These are phyloP conservation scores for Gallinago undulata DNA, from an alignment of 2,113 vertebrate genomes.

Conservation along the genomic window DNA sequence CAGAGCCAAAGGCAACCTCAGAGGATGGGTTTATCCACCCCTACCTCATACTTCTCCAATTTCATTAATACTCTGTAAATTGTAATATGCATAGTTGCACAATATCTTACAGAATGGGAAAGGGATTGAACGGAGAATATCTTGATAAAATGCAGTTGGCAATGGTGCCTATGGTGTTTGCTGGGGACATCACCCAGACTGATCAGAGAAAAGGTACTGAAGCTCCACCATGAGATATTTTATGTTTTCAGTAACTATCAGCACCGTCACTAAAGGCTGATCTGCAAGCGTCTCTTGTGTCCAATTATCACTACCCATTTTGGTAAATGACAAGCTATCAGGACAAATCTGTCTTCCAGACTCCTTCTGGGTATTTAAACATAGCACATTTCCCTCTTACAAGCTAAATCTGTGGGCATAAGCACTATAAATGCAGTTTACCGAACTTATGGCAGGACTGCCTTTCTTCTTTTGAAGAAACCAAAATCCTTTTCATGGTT, in stretches of 20 bases:
- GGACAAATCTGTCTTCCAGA: conserved; percentile 64
- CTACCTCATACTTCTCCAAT: neutral
- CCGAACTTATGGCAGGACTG: neutral
- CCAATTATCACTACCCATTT: conserved; percentile 74
- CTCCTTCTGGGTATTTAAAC: conserved; percentile 41
- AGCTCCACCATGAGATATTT: conserved; percentile 40
- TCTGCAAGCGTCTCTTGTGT: conserved; percentile 65
- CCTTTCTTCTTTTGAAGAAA: neutral
- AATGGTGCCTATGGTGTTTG: neutral
- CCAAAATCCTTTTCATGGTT: neutral
- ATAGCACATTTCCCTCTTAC: neutral
- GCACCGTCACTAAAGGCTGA: conserved; percentile 42
- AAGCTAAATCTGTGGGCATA: neutral
- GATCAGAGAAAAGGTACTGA: conserved; percentile 46
- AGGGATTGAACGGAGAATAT: neutral
- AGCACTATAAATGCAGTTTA: conserved; percentile 5
- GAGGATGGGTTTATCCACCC: neutral
- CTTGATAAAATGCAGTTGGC: neutral
- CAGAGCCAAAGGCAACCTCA: neutral
- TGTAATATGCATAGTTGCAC: neutral
- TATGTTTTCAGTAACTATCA: conserved; percentile 58
- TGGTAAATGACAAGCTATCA: conserved; percentile 70
- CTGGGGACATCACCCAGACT: neutral
- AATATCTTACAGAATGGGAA: neutral
- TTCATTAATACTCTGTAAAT: neutral